Conservation (phyloP, 1,140 invertebrate species). For the Macrotrachela quadricornifera region DNA sequence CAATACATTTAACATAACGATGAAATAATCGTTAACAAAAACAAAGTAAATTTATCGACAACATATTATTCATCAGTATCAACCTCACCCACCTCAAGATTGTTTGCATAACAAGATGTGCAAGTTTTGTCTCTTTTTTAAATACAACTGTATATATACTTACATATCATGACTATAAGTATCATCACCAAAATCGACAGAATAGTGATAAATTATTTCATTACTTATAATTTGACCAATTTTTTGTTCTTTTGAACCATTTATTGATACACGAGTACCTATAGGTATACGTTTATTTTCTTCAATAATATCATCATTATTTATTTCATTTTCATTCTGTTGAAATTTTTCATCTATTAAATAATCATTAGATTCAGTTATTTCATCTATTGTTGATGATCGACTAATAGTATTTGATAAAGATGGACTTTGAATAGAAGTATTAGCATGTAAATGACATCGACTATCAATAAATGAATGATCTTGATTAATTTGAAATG, state of each 20-base stretch:
- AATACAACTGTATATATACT: too few species aligned
- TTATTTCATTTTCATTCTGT: background rate
- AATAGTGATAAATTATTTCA: slow-evolving; percentile 34
- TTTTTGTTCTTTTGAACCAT: slow-evolving; percentile 41
- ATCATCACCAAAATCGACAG: slow-evolving; percentile 42
- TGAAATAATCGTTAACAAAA: too few species aligned
- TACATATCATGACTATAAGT: slow-evolving; percentile 41
- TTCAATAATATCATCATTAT: background rate
- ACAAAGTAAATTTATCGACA: too few species aligned
- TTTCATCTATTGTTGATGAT: background rate
- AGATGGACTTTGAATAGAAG: slow-evolving; percentile 1
- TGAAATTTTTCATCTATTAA: background rate
- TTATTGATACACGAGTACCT: slow-evolving; percentile 21
- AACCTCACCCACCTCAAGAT: too few species aligned
- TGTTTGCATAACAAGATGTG: too few species aligned
- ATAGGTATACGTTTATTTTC: background rate
- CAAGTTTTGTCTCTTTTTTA: too few species aligned
- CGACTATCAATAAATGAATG: slow-evolving; percentile 33
- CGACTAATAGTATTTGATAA: background rate
- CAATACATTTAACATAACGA: too few species aligned
- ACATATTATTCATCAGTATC: too few species aligned
- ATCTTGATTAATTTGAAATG: slow-evolving; percentile 29
- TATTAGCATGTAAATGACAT: slow-evolving; percentile 25
- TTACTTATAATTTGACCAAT: slow-evolving; percentile 42
- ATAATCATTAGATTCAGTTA: background rate